Percentiles rank a stretch among this genome's conserved stretches.
These are phyloP conservation scores for Camarhynchus parvulus DNA, from an alignment of 2,113 vertebrate genomes.

Conservation along the genomic window DNA sequence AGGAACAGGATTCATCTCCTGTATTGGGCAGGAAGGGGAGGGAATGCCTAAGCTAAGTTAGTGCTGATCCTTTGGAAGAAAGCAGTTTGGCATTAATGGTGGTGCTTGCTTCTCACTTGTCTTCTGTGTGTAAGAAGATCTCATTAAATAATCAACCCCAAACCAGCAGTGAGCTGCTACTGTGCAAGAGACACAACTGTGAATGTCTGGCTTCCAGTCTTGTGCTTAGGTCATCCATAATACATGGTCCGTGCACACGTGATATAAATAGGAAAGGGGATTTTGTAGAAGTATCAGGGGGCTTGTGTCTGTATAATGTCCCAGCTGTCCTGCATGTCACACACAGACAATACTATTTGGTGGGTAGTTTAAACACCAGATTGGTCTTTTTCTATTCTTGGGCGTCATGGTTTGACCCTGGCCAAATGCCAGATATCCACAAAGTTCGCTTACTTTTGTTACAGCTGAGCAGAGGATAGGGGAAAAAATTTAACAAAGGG, in stretches of 20 bases:
- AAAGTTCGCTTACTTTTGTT: neutral
- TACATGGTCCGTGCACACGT: neutral
- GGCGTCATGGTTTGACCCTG: neutral
- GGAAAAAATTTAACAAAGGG: neutral
- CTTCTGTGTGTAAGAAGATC: neutral
- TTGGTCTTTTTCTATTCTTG: neutral
- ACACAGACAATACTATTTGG: neutral
- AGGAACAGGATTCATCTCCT: neutral
- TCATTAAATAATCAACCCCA: neutral
- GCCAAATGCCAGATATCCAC: neutral
- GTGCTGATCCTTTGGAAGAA: neutral
- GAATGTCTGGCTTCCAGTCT: neutral
- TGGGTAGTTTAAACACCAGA: neutral
- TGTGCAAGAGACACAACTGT: neutral
- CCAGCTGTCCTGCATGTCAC: neutral
- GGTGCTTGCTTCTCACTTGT: neutral
- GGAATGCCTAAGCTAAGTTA: neutral
- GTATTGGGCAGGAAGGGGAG: neutral
- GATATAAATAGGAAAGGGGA: neutral
- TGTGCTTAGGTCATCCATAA: neutral
- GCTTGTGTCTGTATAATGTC: neutral
- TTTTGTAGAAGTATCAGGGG: neutral
- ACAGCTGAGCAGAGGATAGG: neutral
- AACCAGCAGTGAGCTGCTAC: neutral
- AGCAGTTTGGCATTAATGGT: neutral